Evolutionary conservation across 2,888 invertebrate genomes (phyloP).

Genomic region (Zaprionus lineosus): DNA sequence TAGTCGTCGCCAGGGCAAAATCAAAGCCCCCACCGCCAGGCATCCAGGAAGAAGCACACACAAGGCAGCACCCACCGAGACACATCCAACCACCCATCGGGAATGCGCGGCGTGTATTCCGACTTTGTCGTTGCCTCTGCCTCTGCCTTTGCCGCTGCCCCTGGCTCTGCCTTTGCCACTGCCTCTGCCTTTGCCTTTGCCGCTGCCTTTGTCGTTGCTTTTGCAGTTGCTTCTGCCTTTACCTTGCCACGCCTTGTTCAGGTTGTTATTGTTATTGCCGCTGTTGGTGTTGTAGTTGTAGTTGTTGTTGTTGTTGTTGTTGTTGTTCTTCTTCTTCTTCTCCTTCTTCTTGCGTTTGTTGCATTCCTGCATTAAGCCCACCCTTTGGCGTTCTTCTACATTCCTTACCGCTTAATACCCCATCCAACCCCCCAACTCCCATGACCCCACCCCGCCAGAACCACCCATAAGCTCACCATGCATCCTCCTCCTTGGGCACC

Average conservation of each 20-base stretch:
- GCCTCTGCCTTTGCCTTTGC: not conserved
- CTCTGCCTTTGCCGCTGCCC: no score
- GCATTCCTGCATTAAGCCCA: constrained; percentile 19
- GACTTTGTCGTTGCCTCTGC: not conserved
- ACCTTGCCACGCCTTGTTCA: constrained; percentile 32
- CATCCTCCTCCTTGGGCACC: constrained; percentile 1
- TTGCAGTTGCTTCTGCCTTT: constrained; percentile 15
- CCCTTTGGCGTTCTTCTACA: constrained; percentile 27
- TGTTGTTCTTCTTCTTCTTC: constrained; percentile 12
- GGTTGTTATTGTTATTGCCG: constrained; percentile 1
- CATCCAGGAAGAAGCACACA: no score
- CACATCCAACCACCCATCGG: not conserved
- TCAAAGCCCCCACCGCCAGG: not conserved
- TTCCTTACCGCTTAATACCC: not conserved
- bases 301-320: constrained; percentile 12
- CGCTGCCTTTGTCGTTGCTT: constrained; percentile 3
- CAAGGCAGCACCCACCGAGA: not conserved
- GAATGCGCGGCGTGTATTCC: not conserved
- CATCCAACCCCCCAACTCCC: not conserved
- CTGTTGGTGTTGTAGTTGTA: constrained; percentile 11
- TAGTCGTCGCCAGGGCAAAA: constrained; percentile 11
- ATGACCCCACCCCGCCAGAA: not conserved
- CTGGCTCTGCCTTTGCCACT: not conserved
- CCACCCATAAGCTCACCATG: not conserved
- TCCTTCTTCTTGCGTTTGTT: constrained; percentile 26